Evolutionary conservation across 2,113 vertebrate genomes (phyloP).

Genomic region (Perca schrenkii): DNA sequence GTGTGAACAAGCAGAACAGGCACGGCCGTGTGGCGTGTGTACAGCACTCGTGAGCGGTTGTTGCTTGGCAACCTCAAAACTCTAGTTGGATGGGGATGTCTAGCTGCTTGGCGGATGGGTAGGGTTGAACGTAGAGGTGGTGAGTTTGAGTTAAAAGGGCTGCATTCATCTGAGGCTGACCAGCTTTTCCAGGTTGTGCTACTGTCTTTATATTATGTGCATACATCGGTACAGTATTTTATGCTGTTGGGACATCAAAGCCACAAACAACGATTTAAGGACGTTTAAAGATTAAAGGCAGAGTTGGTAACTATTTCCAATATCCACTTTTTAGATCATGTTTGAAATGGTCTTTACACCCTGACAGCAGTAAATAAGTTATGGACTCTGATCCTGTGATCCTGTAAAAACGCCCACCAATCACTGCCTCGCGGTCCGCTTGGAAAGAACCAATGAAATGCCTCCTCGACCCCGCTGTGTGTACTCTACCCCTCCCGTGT

Average conservation of each 20-base stretch:
- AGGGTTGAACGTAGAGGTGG: conserved; percentile 67
- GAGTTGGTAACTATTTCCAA: too few species aligned
- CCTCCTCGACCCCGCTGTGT: too few species aligned
- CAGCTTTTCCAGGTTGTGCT: conserved; percentile 25
- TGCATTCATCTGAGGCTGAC: conserved; percentile 30
- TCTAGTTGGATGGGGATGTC: conserved; percentile 59
- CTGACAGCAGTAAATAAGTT: too few species aligned
- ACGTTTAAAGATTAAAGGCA: neutral
- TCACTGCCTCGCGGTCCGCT: too few species aligned
- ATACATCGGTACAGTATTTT: neutral
- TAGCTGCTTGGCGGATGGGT: conserved; percentile 41
- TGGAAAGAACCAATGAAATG: too few species aligned
- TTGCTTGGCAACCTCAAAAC: conserved; percentile 82
- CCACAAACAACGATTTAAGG: too few species aligned
- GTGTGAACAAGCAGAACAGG: conserved; percentile 62
- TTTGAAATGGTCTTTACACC: too few species aligned
- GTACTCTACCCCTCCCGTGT: too few species aligned
- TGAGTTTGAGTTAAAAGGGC: conserved; percentile 52
- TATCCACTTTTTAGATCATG: too few species aligned
- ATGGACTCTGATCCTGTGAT: too few species aligned
- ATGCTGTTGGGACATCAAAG: neutral
- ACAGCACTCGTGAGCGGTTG: conserved; percentile 57
- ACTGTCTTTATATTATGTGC: conserved; percentile 1
- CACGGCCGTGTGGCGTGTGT: conserved; percentile 31
- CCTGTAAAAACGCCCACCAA: too few species aligned